Evolutionary conservation across 2,113 vertebrate species (phyloP).

Genomic region (Ivindomyrus marchei): DNA sequence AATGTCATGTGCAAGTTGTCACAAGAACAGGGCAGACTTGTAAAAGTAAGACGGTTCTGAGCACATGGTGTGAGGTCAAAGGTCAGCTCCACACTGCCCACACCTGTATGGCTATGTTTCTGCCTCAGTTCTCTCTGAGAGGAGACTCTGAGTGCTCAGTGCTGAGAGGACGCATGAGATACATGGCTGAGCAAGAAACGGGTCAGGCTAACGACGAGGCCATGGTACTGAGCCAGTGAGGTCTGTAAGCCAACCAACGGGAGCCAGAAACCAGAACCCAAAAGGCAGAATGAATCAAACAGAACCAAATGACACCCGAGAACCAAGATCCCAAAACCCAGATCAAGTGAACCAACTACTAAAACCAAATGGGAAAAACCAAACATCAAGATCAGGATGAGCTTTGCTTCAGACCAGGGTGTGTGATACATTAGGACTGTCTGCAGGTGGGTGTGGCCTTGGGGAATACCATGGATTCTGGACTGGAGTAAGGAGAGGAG

Average conservation of each 20-base stretch:
- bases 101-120: not conserved
- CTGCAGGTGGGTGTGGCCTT: not conserved
- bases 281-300: not conserved
- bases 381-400: not conserved
- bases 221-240: not conserved
- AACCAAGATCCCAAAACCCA: not conserved
- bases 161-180: not conserved
- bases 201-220: not conserved
- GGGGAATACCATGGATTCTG: not conserved
- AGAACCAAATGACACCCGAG: not conserved
- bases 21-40: not conserved
- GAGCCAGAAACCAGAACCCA: not conserved
- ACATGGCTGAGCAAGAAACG: not conserved
- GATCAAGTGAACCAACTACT: not conserved
- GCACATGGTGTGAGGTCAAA: not conserved
- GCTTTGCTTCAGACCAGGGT: not conserved
- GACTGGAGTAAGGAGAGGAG: not conserved
- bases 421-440: not conserved
- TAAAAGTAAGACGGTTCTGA: not conserved
- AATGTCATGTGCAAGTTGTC: not conserved
- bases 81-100: not conserved
- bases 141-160: not conserved
- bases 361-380: not conserved
- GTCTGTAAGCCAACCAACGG: not conserved
- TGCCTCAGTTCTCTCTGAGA: not conserved